Percentiles rank a stretch among this genome's conserved stretches.
These are phyloP conservation scores for Macrotis lagotis DNA, from an alignment of 2,113 vertebrate species.

Conservation along the genomic window DNA sequence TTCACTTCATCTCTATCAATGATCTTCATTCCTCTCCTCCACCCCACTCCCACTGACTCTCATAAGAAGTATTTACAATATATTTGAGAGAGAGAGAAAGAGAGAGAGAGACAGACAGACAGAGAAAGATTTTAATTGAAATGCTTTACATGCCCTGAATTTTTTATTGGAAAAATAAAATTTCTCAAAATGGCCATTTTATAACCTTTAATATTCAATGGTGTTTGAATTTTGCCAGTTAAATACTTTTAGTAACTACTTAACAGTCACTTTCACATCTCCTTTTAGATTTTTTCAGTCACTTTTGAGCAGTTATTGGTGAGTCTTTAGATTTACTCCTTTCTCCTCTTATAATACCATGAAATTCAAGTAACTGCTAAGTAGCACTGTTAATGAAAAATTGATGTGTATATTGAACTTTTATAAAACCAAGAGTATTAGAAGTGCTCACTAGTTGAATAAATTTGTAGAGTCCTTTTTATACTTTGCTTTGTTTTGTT, in stretches of 20 bases:
- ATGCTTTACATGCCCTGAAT: neutral
- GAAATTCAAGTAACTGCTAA: neutral
- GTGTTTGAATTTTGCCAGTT: neutral
- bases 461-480: neutral
- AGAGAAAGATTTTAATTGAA: neutral
- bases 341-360: neutral
- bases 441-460: neutral
- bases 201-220: neutral
- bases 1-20: neutral
- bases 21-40: neutral
- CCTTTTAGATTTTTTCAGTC: neutral
- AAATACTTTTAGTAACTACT: neutral
- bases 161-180: neutral
- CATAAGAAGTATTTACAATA: neutral
- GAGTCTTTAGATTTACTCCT: neutral
- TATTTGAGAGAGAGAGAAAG: neutral
- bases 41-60: neutral
- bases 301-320: neutral
- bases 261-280: neutral
- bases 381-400: neutral
- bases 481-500: too few relatives aligned
- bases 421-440: neutral
- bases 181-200: neutral
- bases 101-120: too few relatives aligned
- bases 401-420: neutral